Base-by-base conservation (phyloP, 2,797 vertebrate genomes). In the Sebastiscus tertius region DNA sequence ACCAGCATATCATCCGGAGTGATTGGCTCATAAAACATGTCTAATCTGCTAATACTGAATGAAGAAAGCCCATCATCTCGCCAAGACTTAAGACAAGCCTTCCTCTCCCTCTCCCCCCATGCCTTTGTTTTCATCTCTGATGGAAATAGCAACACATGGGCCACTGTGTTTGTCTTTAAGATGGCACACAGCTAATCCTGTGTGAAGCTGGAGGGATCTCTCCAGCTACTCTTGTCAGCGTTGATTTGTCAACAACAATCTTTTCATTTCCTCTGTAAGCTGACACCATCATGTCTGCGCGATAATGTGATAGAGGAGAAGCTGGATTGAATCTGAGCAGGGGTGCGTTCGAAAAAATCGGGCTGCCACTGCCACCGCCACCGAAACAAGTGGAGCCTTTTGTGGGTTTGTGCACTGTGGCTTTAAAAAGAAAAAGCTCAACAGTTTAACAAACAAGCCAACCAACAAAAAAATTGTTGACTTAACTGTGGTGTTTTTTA, bases 141-240 rank as follows among this genome's bases (percentile, higher is more conserved):
- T 94, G 90, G 92, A 94, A 94, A 94, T 94, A 94, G 93, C 90
- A 93, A 90, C 91, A 93, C 92, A 92, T 85, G 89, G 92, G 88
- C 90, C 87, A 88, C 83, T 88, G 86, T 92, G 90, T 90, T 92
- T 89, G 88, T 91, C 91, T 93, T 89, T 86, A 92, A 91, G 90
- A 92, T 90, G 93, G 89, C 91, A 91, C 82, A 73, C 76, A 66
- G 91, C 92, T 95, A 94, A 95, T 95, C 94, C 93, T 81, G 92
- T 83, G 88, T 90, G 93, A 93, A 91, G 93, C 94, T 94, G 89
- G 83, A 92, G 92, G 94, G 93, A 94, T 94, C 91, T 91, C 92
- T 88, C 81, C 92, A 88, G 91, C 88, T 92, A 87, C 91, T 93
- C 91, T 92, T 94, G 92, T 93, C 92, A 89, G 84, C 67, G 78